A percentile compares a stretch with the other conserved stretches of the same genome.
Conservation (phyloP, 2,888 invertebrate genomes). For the Mantis religiosa region DNA sequence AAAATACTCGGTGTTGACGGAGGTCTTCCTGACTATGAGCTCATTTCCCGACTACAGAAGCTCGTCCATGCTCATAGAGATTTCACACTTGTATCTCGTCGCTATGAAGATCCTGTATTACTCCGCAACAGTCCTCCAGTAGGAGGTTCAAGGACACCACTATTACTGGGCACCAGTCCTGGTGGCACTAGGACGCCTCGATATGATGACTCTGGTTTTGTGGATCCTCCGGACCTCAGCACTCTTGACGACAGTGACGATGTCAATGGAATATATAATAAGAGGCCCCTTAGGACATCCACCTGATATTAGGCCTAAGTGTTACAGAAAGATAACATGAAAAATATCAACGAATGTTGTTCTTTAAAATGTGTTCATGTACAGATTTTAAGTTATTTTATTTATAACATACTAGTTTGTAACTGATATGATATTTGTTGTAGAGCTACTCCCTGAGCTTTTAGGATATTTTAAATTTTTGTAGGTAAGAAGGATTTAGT, state of each 20-base stretch:
- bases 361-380: too few relatives aligned
- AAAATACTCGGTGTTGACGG: conserved; percentile 69
- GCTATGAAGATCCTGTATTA: conserved; percentile 58
- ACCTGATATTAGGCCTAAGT: conserved; percentile 1
- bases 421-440: too few relatives aligned
- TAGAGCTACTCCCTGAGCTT: too few relatives aligned
- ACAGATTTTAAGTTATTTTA: too few relatives aligned
- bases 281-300: conserved; percentile 48
- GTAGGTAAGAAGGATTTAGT: too few relatives aligned
- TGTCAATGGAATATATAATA: conserved; percentile 58
- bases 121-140: conserved; percentile 25
- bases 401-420: too few relatives aligned
- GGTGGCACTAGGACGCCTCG: conserved; percentile 52
- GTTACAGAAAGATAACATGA: not conserved
- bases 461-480: too few relatives aligned
- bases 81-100: conserved; percentile 75
- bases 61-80: conserved; percentile 83
- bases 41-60: conserved; percentile 74
- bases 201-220: conserved; percentile 70
- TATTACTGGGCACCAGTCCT: conserved; percentile 52
- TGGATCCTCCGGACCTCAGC: conserved; percentile 57
- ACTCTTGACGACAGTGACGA: conserved; percentile 57
- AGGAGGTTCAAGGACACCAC: conserved; percentile 50
- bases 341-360: not conserved
- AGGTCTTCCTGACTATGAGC: conserved; percentile 70